Base-by-base conservation (phyloP, 2,888 invertebrate species). In the Polyploca ridens region DNA sequence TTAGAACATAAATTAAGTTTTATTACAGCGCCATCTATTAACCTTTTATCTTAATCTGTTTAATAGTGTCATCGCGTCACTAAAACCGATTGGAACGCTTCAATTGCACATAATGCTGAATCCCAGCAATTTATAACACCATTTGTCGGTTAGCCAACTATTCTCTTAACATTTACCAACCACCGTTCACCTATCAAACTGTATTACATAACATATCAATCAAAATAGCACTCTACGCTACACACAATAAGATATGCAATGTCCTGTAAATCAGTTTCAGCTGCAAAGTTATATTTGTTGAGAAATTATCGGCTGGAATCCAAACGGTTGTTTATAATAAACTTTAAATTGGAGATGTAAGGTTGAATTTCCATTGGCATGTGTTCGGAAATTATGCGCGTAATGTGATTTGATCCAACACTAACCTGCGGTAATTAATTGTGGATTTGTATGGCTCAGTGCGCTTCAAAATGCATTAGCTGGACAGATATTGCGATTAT, bases 81-180 rank as follows among this genome's bases (percentile, higher is more conserved):
- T 10, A 6, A 46, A 46, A 46, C 46, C 46, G 46, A 54, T 54
- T 54, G 54, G 19, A 54, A 8, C 54, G 16, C 54, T 19, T 19
- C 10, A 54, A 54, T 16, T 19, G 10, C 19, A 19, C 19, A 16
- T 54, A 10, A 19, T 54, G 10, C 19, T 54, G 19, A n/a, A 46
- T 46, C 5, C n/a, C 46, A n/a, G n/a, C n/a, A 46, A 46, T 46
- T 3, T 41, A 58, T 68, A 64, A 66, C 60, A 64, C 49, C 54
- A 72, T 70, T 75, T 73, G 73, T 64, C 16, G 66, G 61, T 64
- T 57, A 41, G 76, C 76, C 76, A 77, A 76, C 69, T 73, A 75
- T 75, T 75, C 66, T 63, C 64, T 57, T 58, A 63, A 65, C 64
- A 63, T 65, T 65, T 41, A 69, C 76, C 69, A 77, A 73, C 70